Conservation (phyloP, 2,113 vertebrate genomes). For the Heloderma charlesbogerti region DNA sequence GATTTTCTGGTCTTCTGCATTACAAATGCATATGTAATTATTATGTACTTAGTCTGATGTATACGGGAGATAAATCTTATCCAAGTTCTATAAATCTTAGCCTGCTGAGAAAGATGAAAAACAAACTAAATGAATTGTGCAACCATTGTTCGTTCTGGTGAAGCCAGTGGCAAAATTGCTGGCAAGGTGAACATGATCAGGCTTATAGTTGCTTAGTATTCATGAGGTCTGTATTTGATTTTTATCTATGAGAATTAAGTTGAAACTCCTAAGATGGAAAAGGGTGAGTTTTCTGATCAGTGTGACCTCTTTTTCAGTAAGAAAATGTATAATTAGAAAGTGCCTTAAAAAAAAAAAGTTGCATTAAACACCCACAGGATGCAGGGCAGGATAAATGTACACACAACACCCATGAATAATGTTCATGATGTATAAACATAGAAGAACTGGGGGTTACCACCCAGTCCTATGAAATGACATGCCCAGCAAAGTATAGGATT, state of each 20-base stretch:
- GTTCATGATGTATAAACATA: not conserved
- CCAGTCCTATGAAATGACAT: not conserved
- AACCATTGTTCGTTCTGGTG: rapidly evolving
- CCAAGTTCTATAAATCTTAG: rapidly evolving
- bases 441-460: not conserved
- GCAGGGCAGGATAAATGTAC: not conserved
- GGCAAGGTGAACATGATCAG: rapidly evolving
- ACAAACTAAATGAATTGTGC: not conserved
- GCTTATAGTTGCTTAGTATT: rapidly evolving
- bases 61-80: not conserved
- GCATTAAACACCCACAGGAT: not conserved
- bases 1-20: not conserved
- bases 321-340: not conserved
- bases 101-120: not conserved
- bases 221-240: rapidly evolving
- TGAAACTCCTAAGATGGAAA: not conserved
- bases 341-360: not conserved
- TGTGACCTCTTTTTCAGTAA: rapidly evolving
- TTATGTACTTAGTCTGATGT: not conserved
- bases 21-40: no score
- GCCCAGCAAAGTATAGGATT: not conserved
- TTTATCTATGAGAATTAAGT: rapidly evolving
- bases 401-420: constrained; percentile 13
- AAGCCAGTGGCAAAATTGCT: not conserved
- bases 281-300: rapidly evolving